phyloP scores from a whole-genome alignment of 2,113 vertebrate species.

The Heterotilapia buettikoferi region DNA sequence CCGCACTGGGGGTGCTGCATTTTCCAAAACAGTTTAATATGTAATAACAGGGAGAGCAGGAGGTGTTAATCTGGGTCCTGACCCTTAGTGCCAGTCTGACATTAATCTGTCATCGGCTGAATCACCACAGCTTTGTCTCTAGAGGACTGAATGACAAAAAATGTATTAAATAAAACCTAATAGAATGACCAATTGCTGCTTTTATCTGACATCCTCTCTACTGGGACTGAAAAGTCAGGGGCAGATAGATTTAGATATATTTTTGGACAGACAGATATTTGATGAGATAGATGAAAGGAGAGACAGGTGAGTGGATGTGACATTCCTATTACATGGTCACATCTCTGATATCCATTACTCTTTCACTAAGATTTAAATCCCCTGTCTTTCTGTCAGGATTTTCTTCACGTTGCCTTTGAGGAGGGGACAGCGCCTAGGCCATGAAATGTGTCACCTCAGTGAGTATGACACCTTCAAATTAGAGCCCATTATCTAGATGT shows the following conservation, averaged over 20 bases:
- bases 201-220: not conserved
- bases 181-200: not conserved
- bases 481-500: constrained; percentile 80
- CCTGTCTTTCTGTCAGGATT: not conserved
- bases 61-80: constrained; percentile 21
- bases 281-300: constrained; percentile 50
- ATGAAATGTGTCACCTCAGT: constrained; percentile 65
- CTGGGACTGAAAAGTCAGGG: not conserved
- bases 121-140: not conserved
- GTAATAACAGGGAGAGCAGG: constrained; percentile 24
- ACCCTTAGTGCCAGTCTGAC: constrained; percentile 29
- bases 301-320: constrained; percentile 58
- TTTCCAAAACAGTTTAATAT: constrained; percentile 29
- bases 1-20: not conserved
- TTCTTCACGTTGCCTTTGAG: not conserved
- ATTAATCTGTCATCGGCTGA: not conserved
- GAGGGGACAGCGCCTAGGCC: constrained; percentile 49
- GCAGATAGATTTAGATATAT: not conserved
- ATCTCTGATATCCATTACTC: constrained; percentile 77
- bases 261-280: constrained; percentile 68
- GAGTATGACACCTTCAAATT: constrained; percentile 81
- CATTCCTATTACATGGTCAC: constrained; percentile 76
- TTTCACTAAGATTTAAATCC: constrained; percentile 72
- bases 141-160: not conserved
- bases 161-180: constrained; percentile 6